Conservation (phyloP, 2,797 vertebrate genomes). For the Paramormyrops hopkinsi region DNA sequence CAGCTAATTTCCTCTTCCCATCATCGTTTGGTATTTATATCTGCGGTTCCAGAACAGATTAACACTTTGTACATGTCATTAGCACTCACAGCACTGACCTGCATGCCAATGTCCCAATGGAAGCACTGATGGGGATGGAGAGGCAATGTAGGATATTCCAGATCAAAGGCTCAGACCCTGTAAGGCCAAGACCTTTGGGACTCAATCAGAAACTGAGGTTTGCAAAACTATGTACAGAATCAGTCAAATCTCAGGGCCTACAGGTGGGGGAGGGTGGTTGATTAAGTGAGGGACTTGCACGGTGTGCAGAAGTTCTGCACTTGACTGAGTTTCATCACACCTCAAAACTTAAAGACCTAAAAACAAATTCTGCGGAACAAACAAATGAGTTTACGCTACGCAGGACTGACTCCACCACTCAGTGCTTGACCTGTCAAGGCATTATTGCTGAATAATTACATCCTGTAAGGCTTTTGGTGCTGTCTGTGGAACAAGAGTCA, state of each 20-base stretch:
- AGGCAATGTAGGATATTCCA: slow-evolving; percentile 17
- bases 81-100: slow-evolving; percentile 19
- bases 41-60: slow-evolving; percentile 20
- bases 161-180: slow-evolving; percentile 11
- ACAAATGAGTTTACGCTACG: not conserved
- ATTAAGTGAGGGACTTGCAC: not conserved
- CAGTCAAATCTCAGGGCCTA: not conserved
- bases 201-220: slow-evolving; percentile 8
- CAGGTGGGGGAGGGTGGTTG: not conserved
- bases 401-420: not conserved
- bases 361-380: not conserved
- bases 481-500: slow-evolving; percentile 31
- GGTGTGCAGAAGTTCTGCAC: not conserved
- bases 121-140: not conserved
- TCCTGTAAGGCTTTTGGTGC: slow-evolving; percentile 44
- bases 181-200: slow-evolving; percentile 20
- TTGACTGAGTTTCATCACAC: not conserved
- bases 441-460: slow-evolving; percentile 41
- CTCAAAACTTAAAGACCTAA: not conserved
- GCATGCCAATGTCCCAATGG: slow-evolving; percentile 23
- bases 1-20: slow-evolving; percentile 22
- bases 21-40: slow-evolving; percentile 31
- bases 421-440: not conserved
- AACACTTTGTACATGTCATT: slow-evolving; percentile 23
- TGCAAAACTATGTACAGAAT: not conserved